Base-by-base conservation (phyloP, 2,797 vertebrate species). In the Cynopterus sphinx region DNA sequence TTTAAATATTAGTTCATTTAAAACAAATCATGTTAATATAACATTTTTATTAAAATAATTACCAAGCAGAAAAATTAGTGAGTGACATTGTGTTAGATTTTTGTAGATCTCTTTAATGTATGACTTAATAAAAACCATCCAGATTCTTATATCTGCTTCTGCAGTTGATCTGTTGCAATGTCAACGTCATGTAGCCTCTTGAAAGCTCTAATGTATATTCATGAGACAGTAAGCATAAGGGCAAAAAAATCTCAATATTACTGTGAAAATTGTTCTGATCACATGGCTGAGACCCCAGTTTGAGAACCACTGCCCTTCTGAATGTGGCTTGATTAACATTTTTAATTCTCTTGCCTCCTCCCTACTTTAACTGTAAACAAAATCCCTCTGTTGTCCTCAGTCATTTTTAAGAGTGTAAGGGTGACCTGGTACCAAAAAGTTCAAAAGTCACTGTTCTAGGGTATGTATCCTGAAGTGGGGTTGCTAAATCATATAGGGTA, bases 1-100 rank as follows among this genome's bases (percentile, higher is more conserved):
- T 81, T 16, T 81, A 93, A 46, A 65, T 51, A 67, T 67, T 43
- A 61, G 63, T 78, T 87, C 5, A 17, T 46, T 94, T 59, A 77
- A 71, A 81, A 87, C 9, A 43, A 49, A 49, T 83, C 28, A 39
- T 51, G 10, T 63, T 92, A 49, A 65, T 87, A 74, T 39, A 74
- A 81, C 36, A 86, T 49, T 53, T 79, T 81, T 28, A 74, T 89
- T 82, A 74, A 94, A 96, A 33, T 39, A 82, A 65, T 31, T 77
- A 22, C 59, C 24, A 90, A 92, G 41, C 26, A 77, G 92, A 94
- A 51, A 53, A 87, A 79, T 15, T 49, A 78, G 19, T 39, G 51
- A 95, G 24, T 39, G 16, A 12, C 26, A 71, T 10, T n/a, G 24
- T 57, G 28, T 79, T 51, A 46, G 16, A 39, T 41, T 86, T 95